These are phyloP conservation scores for Nudaria mundana DNA, from an alignment of 2,888 invertebrate genomes.

Conservation along the genomic window DNA sequence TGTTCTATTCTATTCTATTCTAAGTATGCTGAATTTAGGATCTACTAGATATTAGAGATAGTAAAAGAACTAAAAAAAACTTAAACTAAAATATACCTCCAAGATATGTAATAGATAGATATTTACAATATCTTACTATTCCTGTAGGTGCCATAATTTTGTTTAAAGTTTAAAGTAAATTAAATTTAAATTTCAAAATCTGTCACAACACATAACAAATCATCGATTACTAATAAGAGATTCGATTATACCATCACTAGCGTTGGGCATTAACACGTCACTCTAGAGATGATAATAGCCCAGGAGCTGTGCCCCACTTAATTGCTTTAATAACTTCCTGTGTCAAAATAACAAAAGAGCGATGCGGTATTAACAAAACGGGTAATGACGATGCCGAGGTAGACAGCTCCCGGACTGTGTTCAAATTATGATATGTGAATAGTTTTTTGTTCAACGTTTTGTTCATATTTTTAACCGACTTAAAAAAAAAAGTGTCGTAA, in stretches of 20 bases:
- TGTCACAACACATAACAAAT: slow-evolving; percentile 2
- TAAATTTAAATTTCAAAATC: neutral
- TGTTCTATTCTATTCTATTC: too few relatives aligned
- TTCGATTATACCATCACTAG: slow-evolving; percentile 55
- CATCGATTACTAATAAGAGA: slow-evolving; percentile 8
- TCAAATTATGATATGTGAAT: slow-evolving; percentile 38
- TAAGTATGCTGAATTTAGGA: too few relatives aligned
- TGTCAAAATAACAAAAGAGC: slow-evolving; percentile 81
- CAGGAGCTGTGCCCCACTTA: slow-evolving; percentile 76
- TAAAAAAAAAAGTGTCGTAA: too few relatives aligned
- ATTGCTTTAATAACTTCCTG: slow-evolving; percentile 82
- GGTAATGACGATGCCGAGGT: slow-evolving; percentile 55
- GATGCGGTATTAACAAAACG: slow-evolving; percentile 70
- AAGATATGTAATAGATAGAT: too few relatives aligned
- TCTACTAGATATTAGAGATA: too few relatives aligned
- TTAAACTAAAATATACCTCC: too few relatives aligned
- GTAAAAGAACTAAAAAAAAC: too few relatives aligned
- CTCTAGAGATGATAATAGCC: slow-evolving; percentile 76
- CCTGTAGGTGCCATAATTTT: too few relatives aligned
- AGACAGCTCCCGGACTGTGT: slow-evolving; percentile 52
- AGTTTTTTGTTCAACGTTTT: too few relatives aligned
- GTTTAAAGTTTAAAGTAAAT: neutral
- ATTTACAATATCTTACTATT: too few relatives aligned
- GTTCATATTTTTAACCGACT: too few relatives aligned
- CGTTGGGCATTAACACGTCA: slow-evolving; percentile 75